Evolutionary conservation across 2,797 vertebrate species (phyloP), one percentile per base, ranked within the genome.

Genomic region (Rhinatrema bivittatum): DNA sequence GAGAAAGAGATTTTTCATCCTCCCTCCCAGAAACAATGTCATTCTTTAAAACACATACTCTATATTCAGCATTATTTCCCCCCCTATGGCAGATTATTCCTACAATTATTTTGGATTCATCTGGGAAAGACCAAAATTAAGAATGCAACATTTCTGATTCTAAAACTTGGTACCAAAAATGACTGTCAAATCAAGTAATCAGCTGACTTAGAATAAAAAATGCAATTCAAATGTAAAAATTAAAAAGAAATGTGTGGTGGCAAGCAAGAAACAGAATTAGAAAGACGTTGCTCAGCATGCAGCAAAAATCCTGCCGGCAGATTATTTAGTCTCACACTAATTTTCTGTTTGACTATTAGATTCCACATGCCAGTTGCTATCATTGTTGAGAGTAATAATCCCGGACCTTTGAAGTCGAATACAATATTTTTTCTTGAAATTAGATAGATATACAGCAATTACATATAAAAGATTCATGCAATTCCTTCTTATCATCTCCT

Each of bases 401-500:
- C 23, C 13, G 17, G 15, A 18, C 9, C 16, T 20, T 23, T 27
- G 20, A 20, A 40, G 28, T 17, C 5, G 10, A 29, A 22, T 7
- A 12, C 29, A 7, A 2, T 20, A 6, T 25, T 7, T 36, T 9
- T 13, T 14, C 16, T n/a, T 5, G 31, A 44, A 58, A 51, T 57
- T 69, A 54, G 51, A 55, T 63, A 76, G 61, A 61, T 49, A 53
- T 48, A 60, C 56, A 60, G 62, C 63, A 76, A 76, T 72, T 64
- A 78, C 60, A 64, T 67, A 70, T 77, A 73, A 66, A 82, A 78
- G 64, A 74, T 72, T 85, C 62, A 73, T 56, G 39, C 55, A 53
- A 44, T 36, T 32, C 35, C 6, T 17, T 43, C 56, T 54, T 48
- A 64, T 66, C 52, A 34, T 56, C 57, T 74, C 55, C 77, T 76